Base-by-base conservation (phyloP, 2,113 vertebrate species). In the Aix galericulata region DNA sequence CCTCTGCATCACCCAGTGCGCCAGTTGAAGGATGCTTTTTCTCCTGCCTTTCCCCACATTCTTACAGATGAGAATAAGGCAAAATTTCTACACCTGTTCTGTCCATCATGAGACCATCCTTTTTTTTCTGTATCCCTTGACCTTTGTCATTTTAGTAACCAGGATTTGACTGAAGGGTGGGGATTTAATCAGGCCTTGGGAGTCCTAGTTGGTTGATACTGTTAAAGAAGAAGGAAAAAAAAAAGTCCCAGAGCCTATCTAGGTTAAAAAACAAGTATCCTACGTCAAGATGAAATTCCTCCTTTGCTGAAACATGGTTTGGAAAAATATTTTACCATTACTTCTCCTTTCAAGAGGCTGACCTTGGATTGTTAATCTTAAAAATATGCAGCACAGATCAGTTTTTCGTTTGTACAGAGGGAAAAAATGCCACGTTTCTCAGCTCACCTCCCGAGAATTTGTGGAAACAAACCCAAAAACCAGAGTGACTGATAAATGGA, bases 351-450 rank as follows among this genome's bases (percentile, higher is more conserved):
- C 68, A 67, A 72, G 76, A 95, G 63, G 73, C 77, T 90, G 86
- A 95, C 86, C 88, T 67, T 71, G 80, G 50, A 74, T 74, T 16
- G 1, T 94, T 94, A 86, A 92, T 96, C 88, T 94, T 77, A 60
- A 84, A 96, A 95, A 82, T 75, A 84, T 79, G 78, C 42, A 72
- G 56, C 68, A 58, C 72, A 73, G 66, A 75, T 87, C 69, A 93
- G 42, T 63, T 71, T 27, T 2, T 34, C 44, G 50, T 80, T 83
- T 7, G 48, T 87, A 27, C 23, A 93, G 38, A n/a, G 25, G 26
- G 48, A 73, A 93, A 32, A 91, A 96, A 80, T 85, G 32, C 53
- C 38, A 13, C 2, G 2, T 79, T 95, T 93, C 66, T 82, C 20
- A 52, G 60, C 89, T 84, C 32, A 73, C 26, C 67, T 89, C 74